A percentile compares a stretch with the other conserved stretches of the same genome.
These are phyloP conservation scores for Lethenteron reissneri DNA, from an alignment of 2,113 vertebrate species.

Conservation along the genomic window DNA sequence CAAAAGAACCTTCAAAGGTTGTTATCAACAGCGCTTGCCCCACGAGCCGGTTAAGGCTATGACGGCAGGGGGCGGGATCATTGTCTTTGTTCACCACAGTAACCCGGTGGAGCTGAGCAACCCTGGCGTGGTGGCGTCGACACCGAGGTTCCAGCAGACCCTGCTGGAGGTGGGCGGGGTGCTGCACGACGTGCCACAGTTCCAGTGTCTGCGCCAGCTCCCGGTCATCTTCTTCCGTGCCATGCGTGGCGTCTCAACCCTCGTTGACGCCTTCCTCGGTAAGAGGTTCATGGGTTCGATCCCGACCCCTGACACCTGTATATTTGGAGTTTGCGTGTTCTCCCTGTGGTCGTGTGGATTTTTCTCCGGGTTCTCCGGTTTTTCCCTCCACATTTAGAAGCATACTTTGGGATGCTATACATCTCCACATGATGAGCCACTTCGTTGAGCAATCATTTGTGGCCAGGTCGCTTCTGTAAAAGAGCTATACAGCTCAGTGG, in stretches of 20 bases:
- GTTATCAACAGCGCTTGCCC: too few species aligned
- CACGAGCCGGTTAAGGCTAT: too few species aligned
- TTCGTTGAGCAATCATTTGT: too few species aligned
- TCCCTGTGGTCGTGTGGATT: neutral
- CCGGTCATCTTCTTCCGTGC: conserved; percentile 92
- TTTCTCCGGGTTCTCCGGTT: conserved; percentile 1
- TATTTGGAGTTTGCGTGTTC: neutral
- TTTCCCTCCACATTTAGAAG: too few species aligned
- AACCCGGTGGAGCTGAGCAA: conserved; percentile 95
- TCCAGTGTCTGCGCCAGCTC: conserved; percentile 80
- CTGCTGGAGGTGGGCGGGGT: conserved; percentile 70
- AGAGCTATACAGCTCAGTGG: too few species aligned
- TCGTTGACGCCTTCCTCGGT: conserved; percentile 90
- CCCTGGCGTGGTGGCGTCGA: conserved; percentile 74
- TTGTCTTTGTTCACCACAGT: conserved; percentile 20
- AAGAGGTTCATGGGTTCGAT: conserved; percentile 13
- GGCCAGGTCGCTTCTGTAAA: too few species aligned
- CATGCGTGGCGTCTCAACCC: conserved; percentile 79
- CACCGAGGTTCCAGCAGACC: conserved; percentile 91
- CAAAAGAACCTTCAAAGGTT: too few species aligned
- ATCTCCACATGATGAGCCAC: too few species aligned
- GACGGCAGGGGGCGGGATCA: too few species aligned
- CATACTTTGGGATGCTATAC: too few species aligned
- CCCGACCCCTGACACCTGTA: too few species aligned
- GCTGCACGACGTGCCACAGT: conserved; percentile 67